A percentile compares a stretch with the other conserved stretches of the same genome.
Conservation (phyloP, 30 jellyfish, hydroid and myxozoan species). For the Nemopilema nomurai region DNA sequence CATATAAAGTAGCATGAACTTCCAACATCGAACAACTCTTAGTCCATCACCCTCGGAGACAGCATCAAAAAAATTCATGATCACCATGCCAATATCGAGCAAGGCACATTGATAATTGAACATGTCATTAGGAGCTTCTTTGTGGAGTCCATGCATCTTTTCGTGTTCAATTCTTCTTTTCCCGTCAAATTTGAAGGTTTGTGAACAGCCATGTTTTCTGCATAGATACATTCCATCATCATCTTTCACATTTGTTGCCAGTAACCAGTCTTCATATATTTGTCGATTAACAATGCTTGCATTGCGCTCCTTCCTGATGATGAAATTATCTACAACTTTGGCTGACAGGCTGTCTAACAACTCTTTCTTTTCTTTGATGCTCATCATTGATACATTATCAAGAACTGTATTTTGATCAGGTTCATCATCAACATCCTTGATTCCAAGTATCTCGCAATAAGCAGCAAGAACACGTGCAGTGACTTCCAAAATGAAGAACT, state of each 20-base stretch:
- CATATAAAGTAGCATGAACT: slow-evolving; percentile 47
- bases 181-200: slow-evolving; percentile 11
- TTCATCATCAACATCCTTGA: slow-evolving; percentile 21
- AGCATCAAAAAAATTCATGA: slow-evolving; percentile 46
- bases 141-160: slow-evolving; percentile 22
- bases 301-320: slow-evolving; percentile 19
- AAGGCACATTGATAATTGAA: slow-evolving; percentile 35
- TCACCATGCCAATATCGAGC: slow-evolving; percentile 48
- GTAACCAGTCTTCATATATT: slow-evolving; percentile 20
- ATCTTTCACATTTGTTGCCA: slow-evolving; percentile 10
- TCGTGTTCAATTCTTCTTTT: slow-evolving; percentile 17
- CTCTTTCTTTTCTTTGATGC: not conserved
- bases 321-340: slow-evolving; percentile 28
- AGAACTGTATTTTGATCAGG: not conserved
- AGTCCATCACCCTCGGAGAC: slow-evolving; percentile 54
- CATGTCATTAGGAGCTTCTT: slow-evolving; percentile 8
- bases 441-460: slow-evolving; percentile 26
- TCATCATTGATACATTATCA: not conserved
- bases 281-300: slow-evolving; percentile 2
- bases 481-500: slow-evolving; percentile 24
- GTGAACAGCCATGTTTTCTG: slow-evolving; percentile 16
- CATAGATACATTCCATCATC: slow-evolving; percentile 19
- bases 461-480: slow-evolving; percentile 19
- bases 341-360: slow-evolving; percentile 14
- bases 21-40: slow-evolving; percentile 50